phyloP scores from a whole-genome alignment of 2,113 vertebrate species.

The Gnathonemus longibarbis region DNA sequence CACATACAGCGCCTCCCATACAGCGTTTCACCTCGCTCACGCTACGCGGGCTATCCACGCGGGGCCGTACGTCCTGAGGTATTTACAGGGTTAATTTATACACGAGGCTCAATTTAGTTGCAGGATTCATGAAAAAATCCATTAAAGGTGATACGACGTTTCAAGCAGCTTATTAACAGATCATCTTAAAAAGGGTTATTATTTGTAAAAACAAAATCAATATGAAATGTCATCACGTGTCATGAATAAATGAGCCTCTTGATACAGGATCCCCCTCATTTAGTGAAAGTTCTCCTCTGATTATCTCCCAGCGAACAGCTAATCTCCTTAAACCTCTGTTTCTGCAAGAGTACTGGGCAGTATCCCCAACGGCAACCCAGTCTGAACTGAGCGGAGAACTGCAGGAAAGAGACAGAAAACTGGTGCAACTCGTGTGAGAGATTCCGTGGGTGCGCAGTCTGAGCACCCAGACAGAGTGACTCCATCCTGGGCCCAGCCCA shows the following conservation, averaged over 20 bases:
- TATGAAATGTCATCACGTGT: neutral
- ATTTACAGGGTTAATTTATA: neutral
- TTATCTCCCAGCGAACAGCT: neutral
- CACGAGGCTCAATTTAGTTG: neutral
- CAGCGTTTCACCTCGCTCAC: neutral
- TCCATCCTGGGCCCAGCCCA: too few relatives aligned
- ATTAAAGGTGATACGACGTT: neutral
- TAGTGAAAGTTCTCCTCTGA: neutral
- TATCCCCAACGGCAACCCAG: neutral
- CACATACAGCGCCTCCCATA: neutral
- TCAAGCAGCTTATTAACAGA: neutral
- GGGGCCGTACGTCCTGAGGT: neutral
- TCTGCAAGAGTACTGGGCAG: neutral
- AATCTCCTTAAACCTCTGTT: neutral
- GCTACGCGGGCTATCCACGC: too few relatives aligned
- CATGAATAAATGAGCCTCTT: neutral
- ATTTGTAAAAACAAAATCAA: neutral
- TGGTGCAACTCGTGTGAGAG: neutral
- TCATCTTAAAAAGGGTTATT: constrained; percentile 1
- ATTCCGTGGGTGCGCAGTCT: neutral
- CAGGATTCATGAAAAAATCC: neutral
- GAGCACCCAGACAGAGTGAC: neutral
- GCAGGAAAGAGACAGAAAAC: neutral
- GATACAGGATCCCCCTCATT: neutral
- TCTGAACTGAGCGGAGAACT: neutral